These are phyloP conservation scores for Spialia ferax DNA, from an alignment of 2,888 invertebrate genomes.

Conservation along the genomic window DNA sequence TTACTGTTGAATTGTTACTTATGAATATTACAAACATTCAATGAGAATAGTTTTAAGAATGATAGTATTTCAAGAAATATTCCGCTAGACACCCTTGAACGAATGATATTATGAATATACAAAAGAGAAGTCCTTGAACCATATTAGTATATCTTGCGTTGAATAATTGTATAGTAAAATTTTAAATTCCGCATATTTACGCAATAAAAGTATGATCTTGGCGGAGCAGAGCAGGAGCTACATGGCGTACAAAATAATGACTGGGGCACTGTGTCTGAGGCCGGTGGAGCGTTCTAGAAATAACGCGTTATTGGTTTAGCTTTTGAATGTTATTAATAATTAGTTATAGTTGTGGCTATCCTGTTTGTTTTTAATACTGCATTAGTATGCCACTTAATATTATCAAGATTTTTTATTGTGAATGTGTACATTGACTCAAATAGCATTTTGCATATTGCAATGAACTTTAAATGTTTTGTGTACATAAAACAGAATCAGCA, in stretches of 20 bases:
- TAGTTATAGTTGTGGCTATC: background rate
- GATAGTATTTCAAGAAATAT: background rate
- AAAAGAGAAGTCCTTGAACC: too few relatives aligned
- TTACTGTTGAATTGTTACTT: background rate
- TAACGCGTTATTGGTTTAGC: conserved; percentile 51
- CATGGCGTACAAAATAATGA: conserved; percentile 82
- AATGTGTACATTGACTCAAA: background rate
- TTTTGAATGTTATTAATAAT: background rate
- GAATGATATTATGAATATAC: conserved; percentile 18
- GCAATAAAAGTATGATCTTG: conserved; percentile 80
- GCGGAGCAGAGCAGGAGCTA: conserved; percentile 67
- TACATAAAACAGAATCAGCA: background rate
- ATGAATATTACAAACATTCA: too few relatives aligned
- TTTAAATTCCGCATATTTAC: conserved; percentile 73
- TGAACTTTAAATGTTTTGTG: background rate
- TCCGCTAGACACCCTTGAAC: conserved; percentile 23
- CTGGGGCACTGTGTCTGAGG: conserved; percentile 73
- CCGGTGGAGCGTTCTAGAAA: conserved; percentile 72
- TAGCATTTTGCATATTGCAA: background rate
- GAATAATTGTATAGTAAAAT: conserved; percentile 19
- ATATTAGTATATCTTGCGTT: conserved; percentile 20
- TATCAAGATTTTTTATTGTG: background rate
- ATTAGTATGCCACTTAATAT: too few relatives aligned
- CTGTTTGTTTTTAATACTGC: too few relatives aligned
- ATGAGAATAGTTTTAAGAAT: background rate